Conservation (phyloP, 1,140 invertebrate genomes). For the Plectus sambesii region DNA sequence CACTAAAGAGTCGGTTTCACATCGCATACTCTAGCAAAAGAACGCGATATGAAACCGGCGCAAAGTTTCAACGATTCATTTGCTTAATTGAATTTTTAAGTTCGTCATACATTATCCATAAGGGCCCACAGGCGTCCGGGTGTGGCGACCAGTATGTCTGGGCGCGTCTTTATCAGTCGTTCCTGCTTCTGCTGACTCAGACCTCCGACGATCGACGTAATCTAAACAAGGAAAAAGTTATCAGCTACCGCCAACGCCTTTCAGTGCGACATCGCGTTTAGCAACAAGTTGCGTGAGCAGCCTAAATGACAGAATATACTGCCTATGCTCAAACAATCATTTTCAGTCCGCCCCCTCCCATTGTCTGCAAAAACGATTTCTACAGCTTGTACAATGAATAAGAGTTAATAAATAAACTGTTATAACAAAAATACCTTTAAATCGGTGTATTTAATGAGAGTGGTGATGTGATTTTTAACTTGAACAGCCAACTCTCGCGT, state of each 20-base stretch:
- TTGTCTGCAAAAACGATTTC: conserved; percentile 67
- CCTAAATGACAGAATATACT: conserved; percentile 3
- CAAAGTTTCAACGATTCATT: not conserved
- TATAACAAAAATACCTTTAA: conserved; percentile 51
- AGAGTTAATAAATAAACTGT: conserved; percentile 1
- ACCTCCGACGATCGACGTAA: conserved; percentile 28
- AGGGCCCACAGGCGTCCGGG: conserved; percentile 91
- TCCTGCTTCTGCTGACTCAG: conserved; percentile 64
- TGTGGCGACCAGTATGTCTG: conserved; percentile 87
- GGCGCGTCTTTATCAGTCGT: conserved; percentile 63
- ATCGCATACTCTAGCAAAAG: conserved; percentile 21
- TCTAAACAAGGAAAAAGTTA: conserved; percentile 13
- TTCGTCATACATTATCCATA: conserved; percentile 59
- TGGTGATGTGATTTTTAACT: conserved; percentile 70
- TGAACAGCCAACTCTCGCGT: conserved; percentile 90
- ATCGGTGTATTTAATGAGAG: conserved; percentile 67
- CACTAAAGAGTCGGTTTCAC: conserved; percentile 1
- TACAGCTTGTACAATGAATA: conserved; percentile 63
- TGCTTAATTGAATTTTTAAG: not conserved
- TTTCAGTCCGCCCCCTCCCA: conserved; percentile 10
- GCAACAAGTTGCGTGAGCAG: not conserved
- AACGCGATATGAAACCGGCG: not conserved
- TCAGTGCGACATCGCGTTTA: conserved; percentile 1
- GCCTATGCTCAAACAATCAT: conserved; percentile 9
- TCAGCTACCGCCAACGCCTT: conserved; percentile 3